These are phyloP conservation scores for Alethe castanea DNA, from an alignment of 2,113 vertebrate species.

Conservation along the genomic window DNA sequence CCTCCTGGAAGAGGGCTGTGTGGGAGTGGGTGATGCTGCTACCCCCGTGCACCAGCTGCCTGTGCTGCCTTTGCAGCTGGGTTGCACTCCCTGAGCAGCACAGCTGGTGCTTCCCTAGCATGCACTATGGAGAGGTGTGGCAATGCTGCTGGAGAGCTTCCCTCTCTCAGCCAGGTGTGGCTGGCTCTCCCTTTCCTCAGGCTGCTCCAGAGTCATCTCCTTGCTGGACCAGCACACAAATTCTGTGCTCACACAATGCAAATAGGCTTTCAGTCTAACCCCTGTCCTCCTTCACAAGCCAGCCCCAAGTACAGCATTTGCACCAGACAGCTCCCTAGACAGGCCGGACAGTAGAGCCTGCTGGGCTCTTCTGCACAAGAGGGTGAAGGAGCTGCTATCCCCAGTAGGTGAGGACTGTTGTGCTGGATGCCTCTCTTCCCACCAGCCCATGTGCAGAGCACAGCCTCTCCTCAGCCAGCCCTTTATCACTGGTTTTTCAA, in stretches of 20 bases:
- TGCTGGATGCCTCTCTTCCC: not conserved
- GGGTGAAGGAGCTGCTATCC: not conserved
- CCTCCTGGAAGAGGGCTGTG: not conserved
- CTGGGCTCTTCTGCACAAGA: not conserved
- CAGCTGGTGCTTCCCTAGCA: not conserved
- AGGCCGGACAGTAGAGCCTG: not conserved
- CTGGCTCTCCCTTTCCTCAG: not conserved
- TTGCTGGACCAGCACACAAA: not conserved
- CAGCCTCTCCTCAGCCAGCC: not conserved
- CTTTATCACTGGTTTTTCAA: not conserved
- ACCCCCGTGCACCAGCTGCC: not conserved
- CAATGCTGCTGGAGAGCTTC: not conserved
- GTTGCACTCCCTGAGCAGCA: not conserved
- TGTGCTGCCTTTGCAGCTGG: not conserved
- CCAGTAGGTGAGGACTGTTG: accelerated
- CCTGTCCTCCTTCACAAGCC: not conserved
- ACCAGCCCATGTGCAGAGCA: not conserved
- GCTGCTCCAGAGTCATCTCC: not conserved
- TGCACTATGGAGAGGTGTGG: not conserved
- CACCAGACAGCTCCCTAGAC: not conserved
- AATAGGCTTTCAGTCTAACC: not conserved
- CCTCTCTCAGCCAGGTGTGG: not conserved
- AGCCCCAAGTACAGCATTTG: not conserved
- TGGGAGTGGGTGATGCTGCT: not conserved
- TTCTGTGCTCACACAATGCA: accelerated